Evolutionary conservation across 2,888 invertebrate genomes (phyloP).

Genomic region (Trilocha varians): DNA sequence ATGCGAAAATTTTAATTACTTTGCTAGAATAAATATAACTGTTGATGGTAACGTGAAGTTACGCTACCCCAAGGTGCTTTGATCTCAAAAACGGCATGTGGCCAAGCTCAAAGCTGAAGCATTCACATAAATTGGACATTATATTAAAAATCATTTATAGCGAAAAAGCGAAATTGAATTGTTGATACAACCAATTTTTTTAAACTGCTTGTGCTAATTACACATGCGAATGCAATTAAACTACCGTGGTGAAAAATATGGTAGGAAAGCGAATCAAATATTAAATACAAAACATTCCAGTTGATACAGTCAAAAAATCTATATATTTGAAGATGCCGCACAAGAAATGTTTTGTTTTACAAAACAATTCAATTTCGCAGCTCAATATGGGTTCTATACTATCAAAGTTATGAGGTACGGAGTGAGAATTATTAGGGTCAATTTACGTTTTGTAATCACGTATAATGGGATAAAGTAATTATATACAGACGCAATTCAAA

Average conservation of each 20-base stretch:
- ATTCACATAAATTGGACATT: slow-evolving; percentile 46
- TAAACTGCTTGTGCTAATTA: slow-evolving; percentile 49
- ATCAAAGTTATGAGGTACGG: neutral
- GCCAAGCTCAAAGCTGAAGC: slow-evolving; percentile 62
- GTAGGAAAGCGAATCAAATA: slow-evolving; percentile 40
- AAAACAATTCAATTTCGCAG: slow-evolving; percentile 57
- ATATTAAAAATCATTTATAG: slow-evolving; percentile 45
- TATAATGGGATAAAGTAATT: neutral
- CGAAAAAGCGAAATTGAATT: slow-evolving; percentile 73
- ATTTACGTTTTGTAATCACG: neutral
- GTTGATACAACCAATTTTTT: slow-evolving; percentile 35
- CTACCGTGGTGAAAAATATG: slow-evolving; percentile 50
- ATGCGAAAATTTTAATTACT: neutral
- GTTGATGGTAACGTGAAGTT: neutral
- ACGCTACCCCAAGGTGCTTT: slow-evolving; percentile 11
- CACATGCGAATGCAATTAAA: slow-evolving; percentile 56
- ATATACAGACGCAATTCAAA: neutral
- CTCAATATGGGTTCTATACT: slow-evolving; percentile 4
- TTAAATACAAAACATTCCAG: neutral
- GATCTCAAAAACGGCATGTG: slow-evolving; percentile 50
- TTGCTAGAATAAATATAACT: neutral
- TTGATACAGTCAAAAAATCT: neutral
- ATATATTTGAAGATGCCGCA: neutral
- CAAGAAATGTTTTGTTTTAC: slow-evolving; percentile 6
- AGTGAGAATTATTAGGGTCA: neutral